A percentile compares a stretch with the other conserved stretches of the same genome.
These are phyloP conservation scores for Siniperca scherzeri DNA, from an alignment of 2,797 vertebrate genomes.

Conservation along the genomic window DNA sequence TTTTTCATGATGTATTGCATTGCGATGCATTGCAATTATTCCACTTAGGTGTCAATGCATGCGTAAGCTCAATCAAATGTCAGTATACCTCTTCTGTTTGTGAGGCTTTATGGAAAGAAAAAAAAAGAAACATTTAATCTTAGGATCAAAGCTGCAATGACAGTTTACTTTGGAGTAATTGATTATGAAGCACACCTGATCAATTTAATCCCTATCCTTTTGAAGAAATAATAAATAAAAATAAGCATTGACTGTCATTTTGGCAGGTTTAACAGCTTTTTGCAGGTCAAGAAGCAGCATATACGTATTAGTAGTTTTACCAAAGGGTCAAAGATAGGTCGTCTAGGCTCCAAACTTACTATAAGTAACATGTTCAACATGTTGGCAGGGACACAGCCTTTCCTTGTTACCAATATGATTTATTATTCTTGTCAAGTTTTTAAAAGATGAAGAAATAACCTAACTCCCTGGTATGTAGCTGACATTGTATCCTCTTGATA, in stretches of 20 bases:
- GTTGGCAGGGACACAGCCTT: neutral
- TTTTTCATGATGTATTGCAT: slow-evolving; percentile 19
- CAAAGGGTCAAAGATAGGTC: neutral
- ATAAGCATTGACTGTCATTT: neutral
- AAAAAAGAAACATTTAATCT: neutral
- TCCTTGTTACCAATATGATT: neutral
- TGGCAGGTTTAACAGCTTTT: neutral
- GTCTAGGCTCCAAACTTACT: neutral
- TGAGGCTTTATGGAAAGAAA: neutral
- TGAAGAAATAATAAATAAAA: neutral
- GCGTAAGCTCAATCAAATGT: neutral
- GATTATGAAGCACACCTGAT: neutral
- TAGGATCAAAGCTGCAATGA: neutral
- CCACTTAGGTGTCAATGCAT: neutral
- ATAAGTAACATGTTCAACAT: neutral
- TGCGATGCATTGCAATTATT: neutral
- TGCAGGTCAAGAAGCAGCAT: neutral
- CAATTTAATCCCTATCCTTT: neutral
- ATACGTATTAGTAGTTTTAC: neutral
- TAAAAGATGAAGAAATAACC: slow-evolving; percentile 17
- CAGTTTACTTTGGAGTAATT: neutral
- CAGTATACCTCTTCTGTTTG: neutral
- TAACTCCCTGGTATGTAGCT: neutral
- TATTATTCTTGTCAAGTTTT: slow-evolving; percentile 10
- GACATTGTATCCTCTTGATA: slow-evolving; percentile 4